These are phyloP conservation scores for Trematocara zebra DNA, from an alignment of 2,113 vertebrate species.

Conservation along the genomic window DNA sequence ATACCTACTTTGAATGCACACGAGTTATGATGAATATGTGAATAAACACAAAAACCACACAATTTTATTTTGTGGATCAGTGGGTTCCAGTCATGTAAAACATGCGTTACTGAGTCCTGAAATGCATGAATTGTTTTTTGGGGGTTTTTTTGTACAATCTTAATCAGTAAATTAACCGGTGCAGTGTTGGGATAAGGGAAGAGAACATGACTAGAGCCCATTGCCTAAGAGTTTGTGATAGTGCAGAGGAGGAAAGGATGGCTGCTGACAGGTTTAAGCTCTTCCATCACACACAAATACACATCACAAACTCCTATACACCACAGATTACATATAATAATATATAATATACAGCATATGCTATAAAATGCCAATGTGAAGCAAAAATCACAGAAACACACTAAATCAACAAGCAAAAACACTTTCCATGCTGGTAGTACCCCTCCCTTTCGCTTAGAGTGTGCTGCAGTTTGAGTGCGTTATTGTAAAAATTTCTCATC, in stretches of 20 bases:
- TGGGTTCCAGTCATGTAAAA: neutral
- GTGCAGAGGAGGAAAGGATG: neutral
- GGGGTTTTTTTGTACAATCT: neutral
- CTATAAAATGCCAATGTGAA: neutral
- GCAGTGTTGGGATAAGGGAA: neutral
- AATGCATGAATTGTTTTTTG: neutral
- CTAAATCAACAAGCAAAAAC: neutral
- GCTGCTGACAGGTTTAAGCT: neutral
- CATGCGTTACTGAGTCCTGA: neutral
- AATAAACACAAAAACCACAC: neutral
- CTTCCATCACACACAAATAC: neutral
- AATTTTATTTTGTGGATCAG: neutral
- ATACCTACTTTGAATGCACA: neutral
- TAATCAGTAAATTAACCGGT: neutral
- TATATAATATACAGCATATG: neutral
- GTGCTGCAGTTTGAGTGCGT: neutral
- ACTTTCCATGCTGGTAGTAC: neutral
- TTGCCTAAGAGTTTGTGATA: neutral
- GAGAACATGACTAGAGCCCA: neutral
- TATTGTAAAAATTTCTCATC: neutral
- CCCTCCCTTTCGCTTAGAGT: neutral
- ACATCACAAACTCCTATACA: neutral
- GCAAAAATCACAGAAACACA: neutral
- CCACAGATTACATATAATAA: neutral
- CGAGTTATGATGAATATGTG: neutral